Base-by-base conservation (phyloP, 2,888 invertebrate genomes). In the Chalcosyrphus nemorum region DNA sequence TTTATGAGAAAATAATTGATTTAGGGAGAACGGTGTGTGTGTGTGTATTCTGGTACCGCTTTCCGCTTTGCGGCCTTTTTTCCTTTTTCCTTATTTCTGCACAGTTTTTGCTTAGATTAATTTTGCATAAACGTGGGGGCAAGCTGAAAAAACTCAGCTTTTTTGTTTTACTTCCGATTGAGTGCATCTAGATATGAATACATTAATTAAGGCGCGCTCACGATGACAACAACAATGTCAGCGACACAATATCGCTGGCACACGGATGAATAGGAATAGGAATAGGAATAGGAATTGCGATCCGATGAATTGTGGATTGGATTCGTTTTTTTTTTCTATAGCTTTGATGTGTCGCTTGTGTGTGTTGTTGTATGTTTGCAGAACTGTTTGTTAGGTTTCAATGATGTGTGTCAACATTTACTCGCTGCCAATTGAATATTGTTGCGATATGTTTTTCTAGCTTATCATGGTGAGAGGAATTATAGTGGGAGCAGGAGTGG, bases 1-100 rank as follows among this genome's bases (percentile, higher is more conserved):
- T 75, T 75, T 50, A 70, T 77, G 61, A 32, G 61, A 38, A 77
- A 70, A 77, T 78, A 57, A 65, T 78, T 78, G 71, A 78, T 72
- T 66, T 57, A 47, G 50, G 43, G 47, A 41, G 50, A 35, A 27
- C 27, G 15, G 21, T 21, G 52, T n/a, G n/a, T n/a, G n/a, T n/a
- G n/a, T n/a, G n/a, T n/a, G 54, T 61, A 63, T 1, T 11, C 29
- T 41, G 27, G 5, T n/a, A n/a, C 35, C 21, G 29, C 6, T 61
- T n/a, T n/a, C n/a, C 21, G 32, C 32, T 38, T 56, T 32, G 32
- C 9, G 32, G n/a, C 13, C 4, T 5, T 29, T 24, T 24, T 24
- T 24, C 35, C 13, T 19, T 24, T 24, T 24, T 45, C 13, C 27
- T 24, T 50, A 17, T 38, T 66, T 54, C 35, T 35, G n/a, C 11